Evolutionary conservation across 2,888 invertebrate genomes (phyloP).

Genomic region (Lasius platythorax): DNA sequence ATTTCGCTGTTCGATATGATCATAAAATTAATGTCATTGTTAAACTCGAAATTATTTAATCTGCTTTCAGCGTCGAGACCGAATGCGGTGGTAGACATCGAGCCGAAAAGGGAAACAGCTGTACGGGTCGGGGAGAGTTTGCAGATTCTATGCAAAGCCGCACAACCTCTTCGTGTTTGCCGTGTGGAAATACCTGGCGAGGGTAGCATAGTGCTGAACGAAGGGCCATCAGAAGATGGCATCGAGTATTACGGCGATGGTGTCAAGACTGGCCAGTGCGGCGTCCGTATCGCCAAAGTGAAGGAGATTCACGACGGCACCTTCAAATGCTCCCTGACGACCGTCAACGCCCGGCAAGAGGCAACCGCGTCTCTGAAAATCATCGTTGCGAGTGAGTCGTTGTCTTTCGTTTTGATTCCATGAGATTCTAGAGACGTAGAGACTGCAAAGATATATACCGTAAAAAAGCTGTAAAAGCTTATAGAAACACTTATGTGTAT

Average conservation of each 20-base stretch:
- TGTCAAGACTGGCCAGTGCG: constrained; percentile 90
- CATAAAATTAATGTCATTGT: background rate
- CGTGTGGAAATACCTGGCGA: constrained; percentile 86
- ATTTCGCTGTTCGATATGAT: background rate
- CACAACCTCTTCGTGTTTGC: constrained; percentile 88
- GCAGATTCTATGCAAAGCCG: constrained; percentile 88
- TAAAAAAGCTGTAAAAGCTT: background rate
- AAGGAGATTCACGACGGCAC: constrained; percentile 90
- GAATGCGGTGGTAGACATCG: constrained; percentile 76
- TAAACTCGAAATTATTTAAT: constrained; percentile 8
- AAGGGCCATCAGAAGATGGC: constrained; percentile 76
- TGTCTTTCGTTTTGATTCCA: background rate
- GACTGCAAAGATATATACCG: background rate
- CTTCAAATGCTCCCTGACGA: constrained; percentile 90
- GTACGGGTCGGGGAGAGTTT: constrained; percentile 88
- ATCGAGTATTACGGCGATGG: constrained; percentile 86
- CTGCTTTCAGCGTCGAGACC: constrained; percentile 61
- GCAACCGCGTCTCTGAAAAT: constrained; percentile 88
- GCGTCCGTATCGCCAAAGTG: constrained; percentile 89
- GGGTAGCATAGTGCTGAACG: constrained; percentile 61
- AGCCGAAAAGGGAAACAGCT: constrained; percentile 86
- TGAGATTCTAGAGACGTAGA: constrained; percentile 17
- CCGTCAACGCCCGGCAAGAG: constrained; percentile 88
- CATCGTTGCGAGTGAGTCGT: constrained; percentile 91
- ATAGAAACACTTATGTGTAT: background rate